These are phyloP conservation scores for Acrossocheilus wenchowensis DNA, from an alignment of 2,797 vertebrate species.

Conservation along the genomic window DNA sequence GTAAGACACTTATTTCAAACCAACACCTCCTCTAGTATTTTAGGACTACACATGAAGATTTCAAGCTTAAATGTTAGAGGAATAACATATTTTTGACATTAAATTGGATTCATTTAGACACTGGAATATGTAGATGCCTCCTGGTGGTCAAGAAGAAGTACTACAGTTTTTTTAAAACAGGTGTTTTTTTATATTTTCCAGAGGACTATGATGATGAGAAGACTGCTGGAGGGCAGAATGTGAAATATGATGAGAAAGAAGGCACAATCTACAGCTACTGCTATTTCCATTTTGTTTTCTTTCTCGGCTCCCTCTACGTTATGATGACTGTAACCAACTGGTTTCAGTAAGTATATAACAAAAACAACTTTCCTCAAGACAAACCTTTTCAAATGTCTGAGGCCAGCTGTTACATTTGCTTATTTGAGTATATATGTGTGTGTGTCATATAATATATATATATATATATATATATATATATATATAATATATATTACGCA, in stretches of 20 bases:
- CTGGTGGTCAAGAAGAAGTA: slow-evolving; percentile 63
- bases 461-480: too few species aligned
- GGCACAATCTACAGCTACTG: slow-evolving; percentile 89
- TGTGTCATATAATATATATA: too few species aligned
- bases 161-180: neutral
- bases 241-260: slow-evolving; percentile 89
- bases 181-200: slow-evolving; percentile 61
- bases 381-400: neutral
- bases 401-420: neutral
- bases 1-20: slow-evolving; percentile 72
- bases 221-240: slow-evolving; percentile 82
- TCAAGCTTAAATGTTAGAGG: neutral
- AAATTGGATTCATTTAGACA: neutral
- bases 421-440: neutral
- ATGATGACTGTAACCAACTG: slow-evolving; percentile 99
- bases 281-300: slow-evolving; percentile 95
- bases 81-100: neutral
- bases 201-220: slow-evolving; percentile 76
- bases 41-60: neutral
- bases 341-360: slow-evolving; percentile 92
- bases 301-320: slow-evolving; percentile 94
- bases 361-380: neutral
- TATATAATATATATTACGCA: too few species aligned
- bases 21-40: neutral
- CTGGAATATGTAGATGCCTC: slow-evolving; percentile 61